Conservation (phyloP, 2,113 vertebrate species). For the Chloropsis cyanopogon region DNA sequence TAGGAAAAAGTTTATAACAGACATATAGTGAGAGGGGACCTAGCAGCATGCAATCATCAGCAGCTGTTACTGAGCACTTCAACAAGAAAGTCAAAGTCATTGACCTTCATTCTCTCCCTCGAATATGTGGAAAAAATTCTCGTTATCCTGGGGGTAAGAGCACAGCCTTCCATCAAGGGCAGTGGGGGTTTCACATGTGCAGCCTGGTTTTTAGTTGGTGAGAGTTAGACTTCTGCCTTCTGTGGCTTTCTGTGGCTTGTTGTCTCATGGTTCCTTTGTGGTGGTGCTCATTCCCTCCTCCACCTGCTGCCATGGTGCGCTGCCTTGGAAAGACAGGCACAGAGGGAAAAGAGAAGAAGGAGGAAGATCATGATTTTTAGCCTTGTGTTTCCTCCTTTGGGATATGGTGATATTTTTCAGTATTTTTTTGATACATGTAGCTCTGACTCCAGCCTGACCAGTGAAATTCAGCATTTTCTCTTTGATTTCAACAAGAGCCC, state of each 20-base stretch:
- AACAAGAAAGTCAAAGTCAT: not conserved
- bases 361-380: not conserved
- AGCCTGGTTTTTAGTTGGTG: not conserved
- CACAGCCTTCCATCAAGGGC: not conserved
- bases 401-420: not conserved
- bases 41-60: not conserved
- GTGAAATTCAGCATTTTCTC: not conserved
- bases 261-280: not conserved
- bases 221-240: not conserved
- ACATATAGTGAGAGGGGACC: not conserved
- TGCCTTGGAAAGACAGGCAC: not conserved
- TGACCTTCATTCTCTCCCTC: not conserved
- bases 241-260: not conserved
- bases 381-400: not conserved
- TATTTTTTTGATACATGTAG: not conserved
- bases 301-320: not conserved
- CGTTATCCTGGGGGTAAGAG: not conserved
- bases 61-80: not conserved
- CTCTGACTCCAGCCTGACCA: not conserved
- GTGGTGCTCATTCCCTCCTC: not conserved
- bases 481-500: not conserved
- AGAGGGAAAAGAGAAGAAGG: not conserved
- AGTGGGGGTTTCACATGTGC: not conserved
- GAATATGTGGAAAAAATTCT: not conserved
- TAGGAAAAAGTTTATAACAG: not conserved